Percentiles rank a stretch among this genome's conserved stretches.
These are phyloP conservation scores for Pseudonaja textilis DNA, from an alignment of 2,113 vertebrate species.

Conservation along the genomic window DNA sequence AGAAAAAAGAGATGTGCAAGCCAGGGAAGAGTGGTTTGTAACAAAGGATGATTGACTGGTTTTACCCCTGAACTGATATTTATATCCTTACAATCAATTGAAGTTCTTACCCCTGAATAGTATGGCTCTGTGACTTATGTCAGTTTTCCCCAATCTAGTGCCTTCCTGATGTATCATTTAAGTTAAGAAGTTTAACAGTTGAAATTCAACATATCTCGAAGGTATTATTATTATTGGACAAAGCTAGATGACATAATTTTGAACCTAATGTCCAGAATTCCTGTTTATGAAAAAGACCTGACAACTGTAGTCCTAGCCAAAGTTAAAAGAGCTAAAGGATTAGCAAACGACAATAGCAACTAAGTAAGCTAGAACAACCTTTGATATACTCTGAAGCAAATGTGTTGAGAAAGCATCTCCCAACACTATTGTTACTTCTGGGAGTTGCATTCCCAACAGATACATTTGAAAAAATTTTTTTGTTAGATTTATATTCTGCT, in stretches of 20 bases:
- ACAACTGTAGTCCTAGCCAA: neutral
- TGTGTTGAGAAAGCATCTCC: neutral
- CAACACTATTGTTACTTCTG: neutral
- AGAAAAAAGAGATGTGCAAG: slow-evolving; percentile 45
- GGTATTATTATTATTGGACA: neutral
- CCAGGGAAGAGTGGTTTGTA: slow-evolving; percentile 29
- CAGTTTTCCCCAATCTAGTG: neutral
- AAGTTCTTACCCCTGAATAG: neutral
- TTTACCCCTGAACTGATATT: neutral
- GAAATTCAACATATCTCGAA: neutral
- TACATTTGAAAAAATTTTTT: neutral
- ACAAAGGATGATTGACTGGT: neutral
- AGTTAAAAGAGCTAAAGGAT: neutral
- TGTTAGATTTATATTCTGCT: neutral
- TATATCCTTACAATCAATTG: neutral
- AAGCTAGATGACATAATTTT: neutral
- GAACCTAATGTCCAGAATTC: neutral
- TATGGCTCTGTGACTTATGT: neutral
- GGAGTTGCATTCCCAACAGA: neutral
- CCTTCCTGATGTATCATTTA: neutral
- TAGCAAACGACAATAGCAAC: neutral
- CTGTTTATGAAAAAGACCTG: neutral
- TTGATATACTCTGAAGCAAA: neutral
- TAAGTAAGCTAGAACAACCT: neutral
- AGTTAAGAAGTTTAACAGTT: neutral